Evolutionary conservation across 2,888 invertebrate genomes (phyloP), one percentile per base, ranked within the genome.

Genomic region (Rapana venosa): DNA sequence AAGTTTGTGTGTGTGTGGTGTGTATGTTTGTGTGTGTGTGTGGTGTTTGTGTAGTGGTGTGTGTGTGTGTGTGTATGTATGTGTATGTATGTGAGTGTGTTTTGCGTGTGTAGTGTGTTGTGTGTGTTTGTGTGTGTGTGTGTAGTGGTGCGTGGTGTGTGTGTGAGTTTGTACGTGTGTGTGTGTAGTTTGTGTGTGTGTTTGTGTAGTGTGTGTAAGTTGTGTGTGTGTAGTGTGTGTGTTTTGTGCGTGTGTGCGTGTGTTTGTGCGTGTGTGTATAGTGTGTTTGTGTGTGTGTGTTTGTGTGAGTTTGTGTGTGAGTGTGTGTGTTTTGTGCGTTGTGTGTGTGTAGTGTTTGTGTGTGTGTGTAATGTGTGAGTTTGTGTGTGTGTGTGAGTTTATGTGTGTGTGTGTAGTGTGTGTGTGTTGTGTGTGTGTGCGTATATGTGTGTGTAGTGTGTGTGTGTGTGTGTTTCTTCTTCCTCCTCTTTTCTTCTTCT

Each of bases 81-180:
- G 30, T 77, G 17, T 77, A 22, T 35, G 36, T 77, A 17, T 77
- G 17, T 77, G 30, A 30, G 30, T n/a, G n/a, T n/a, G n/a, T n/a
- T 56, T 5, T 83, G 47, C n/a, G 47, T 83, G 83, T 56, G 47
- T 83, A n/a, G n/a, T n/a, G n/a, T n/a, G n/a, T n/a, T 36, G 20
- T 36, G 36, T 36, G 47, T 36, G 47, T 36, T 15, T 36, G 47
- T 4, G 36, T 35, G 22, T 83, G 81, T 35, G 81, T 83, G 81
- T 20, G 81, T n/a, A n/a, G n/a, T n/a, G n/a, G 20, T 79, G 20
- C 35, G 35, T 79, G 1, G 35, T 79, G 17, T 35, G 35, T 77
- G 77, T 47, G 83, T 74, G 66, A 70, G 36, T 87, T 70, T 70
- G 83, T 83, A 26, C 47, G 47, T 47, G 22, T 83, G 47, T 79